Evolutionary conservation across 2,113 vertebrate genomes (phyloP).

Genomic region (Gymnogyps californianus): DNA sequence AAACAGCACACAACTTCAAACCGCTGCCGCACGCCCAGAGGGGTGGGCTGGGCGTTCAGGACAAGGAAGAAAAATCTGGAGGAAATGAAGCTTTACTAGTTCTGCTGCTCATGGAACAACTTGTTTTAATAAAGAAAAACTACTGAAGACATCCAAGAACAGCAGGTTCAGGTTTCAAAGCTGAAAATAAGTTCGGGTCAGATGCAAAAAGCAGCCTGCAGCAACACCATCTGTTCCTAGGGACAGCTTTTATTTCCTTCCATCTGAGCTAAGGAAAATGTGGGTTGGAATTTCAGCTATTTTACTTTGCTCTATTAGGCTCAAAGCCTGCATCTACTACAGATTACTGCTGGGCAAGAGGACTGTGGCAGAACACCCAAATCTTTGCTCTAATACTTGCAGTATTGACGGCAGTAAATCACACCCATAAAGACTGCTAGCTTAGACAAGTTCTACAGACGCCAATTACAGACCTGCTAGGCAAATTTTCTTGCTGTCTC

Average conservation of each 20-base stretch:
- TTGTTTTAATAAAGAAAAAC: slow-evolving; percentile 64
- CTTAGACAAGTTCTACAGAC: not conserved
- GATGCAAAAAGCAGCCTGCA: slow-evolving; percentile 66
- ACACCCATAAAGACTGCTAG: not conserved
- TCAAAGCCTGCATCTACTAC: slow-evolving; percentile 56
- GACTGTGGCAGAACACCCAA: not conserved
- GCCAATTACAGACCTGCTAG: not conserved
- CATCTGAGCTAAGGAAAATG: slow-evolving; percentile 64
- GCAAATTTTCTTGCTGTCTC: not conserved
- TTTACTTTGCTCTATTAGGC: slow-evolving; percentile 61
- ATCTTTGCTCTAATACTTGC: not conserved
- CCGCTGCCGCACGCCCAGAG: fast-evolving
- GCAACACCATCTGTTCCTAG: slow-evolving; percentile 58
- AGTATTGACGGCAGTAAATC: not conserved
- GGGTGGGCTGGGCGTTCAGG: not conserved
- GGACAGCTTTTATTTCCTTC: slow-evolving; percentile 66
- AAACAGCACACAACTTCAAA: not conserved
- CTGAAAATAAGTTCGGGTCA: slow-evolving; percentile 64
- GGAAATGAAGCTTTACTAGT: slow-evolving; percentile 60
- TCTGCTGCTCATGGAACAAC: slow-evolving; percentile 40
- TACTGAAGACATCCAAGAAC: slow-evolving; percentile 52
- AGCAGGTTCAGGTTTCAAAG: slow-evolving; percentile 67
- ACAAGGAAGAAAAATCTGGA: not conserved
- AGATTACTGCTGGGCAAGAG: slow-evolving; percentile 26
- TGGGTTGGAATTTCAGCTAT: slow-evolving; percentile 63